Base-by-base conservation (phyloP, 1,140 invertebrate genomes). In the Cotesia glomerata region DNA sequence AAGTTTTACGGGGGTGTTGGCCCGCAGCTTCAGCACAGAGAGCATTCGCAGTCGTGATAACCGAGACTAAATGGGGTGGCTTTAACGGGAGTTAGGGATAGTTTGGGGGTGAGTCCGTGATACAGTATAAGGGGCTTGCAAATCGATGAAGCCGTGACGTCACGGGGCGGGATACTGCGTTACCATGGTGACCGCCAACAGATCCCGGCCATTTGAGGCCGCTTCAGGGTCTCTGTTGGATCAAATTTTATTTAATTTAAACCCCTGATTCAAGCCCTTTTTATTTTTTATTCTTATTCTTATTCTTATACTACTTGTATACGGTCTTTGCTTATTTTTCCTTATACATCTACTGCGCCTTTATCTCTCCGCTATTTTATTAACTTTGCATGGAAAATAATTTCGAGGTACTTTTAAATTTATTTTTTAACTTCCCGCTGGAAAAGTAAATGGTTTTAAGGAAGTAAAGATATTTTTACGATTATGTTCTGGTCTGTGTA, bases 161-260 rank as follows among this genome's bases (percentile, higher is more conserved):
- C 84, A 86, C 84, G 74, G 79, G 78, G 81, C 81, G 82, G 80
- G 84, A 87, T 80, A 83, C 84, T 87, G 85, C 80, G 85, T 86
- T 76, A 77, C 82, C 84, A 86, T 87, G 85, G 85, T 84, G 82
- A 87, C 85, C 85, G 85, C 85, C 85, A 82, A 86, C 82, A 80
- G 79, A 81, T 82, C 85, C 84, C 83, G 84, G 52, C 69, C 51
- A 45, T 70, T 76, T 74, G 75, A 76, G 75, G 74, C 76, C 75
- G 75, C 75, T 75, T 70, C 76, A 76, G 76, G 72, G 39, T 72
- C 74, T 77, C 75, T 69, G 79, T 77, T 75, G 83, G 79, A 83
- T 84, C 83, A 84, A 87, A 86, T 86, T 86, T 86, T 87, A 87
- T 87, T 87, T 86, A 86, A 87, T 86, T 87, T 85, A 80, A 81